Percentiles rank a stretch among this genome's conserved stretches.
Evolutionary conservation across 2,888 invertebrate genomes (phyloP).

Genomic region (Griposia aprilina): DNA sequence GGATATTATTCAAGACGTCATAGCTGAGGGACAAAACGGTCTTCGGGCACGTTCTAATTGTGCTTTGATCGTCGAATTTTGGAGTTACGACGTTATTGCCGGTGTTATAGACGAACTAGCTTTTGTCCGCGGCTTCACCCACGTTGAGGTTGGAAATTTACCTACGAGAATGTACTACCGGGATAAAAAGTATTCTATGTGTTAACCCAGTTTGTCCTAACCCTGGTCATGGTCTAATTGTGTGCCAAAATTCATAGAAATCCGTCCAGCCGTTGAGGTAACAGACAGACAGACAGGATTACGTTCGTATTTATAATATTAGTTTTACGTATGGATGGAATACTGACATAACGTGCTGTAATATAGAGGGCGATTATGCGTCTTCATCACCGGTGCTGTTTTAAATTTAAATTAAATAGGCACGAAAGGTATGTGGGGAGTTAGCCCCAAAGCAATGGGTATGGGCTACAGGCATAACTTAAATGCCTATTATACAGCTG

Average conservation of each 20-base stretch:
- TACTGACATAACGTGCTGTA: background rate
- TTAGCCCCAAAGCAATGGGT: background rate
- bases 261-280: too few species aligned
- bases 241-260: background rate
- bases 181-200: background rate
- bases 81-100: slow-evolving; percentile 58
- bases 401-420: slow-evolving; percentile 24
- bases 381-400: slow-evolving; percentile 1
- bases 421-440: background rate
- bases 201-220: background rate
- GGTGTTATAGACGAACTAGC: background rate
- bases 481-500: slow-evolving; percentile 1
- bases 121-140: background rate
- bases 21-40: slow-evolving; percentile 77
- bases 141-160: background rate
- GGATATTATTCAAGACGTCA: slow-evolving; percentile 82
- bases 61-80: slow-evolving; percentile 76
- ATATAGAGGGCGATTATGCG: background rate
- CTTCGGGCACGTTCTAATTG: slow-evolving; percentile 76
- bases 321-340: background rate
- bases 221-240: background rate
- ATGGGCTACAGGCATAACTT: background rate
- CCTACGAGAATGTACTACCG: background rate
- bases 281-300: background rate
- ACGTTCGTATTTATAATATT: background rate